Percentiles rank a stretch among this genome's conserved stretches.
These are phyloP conservation scores for Pararge aegeria DNA, from an alignment of 1,140 invertebrate species.

Conservation along the genomic window DNA sequence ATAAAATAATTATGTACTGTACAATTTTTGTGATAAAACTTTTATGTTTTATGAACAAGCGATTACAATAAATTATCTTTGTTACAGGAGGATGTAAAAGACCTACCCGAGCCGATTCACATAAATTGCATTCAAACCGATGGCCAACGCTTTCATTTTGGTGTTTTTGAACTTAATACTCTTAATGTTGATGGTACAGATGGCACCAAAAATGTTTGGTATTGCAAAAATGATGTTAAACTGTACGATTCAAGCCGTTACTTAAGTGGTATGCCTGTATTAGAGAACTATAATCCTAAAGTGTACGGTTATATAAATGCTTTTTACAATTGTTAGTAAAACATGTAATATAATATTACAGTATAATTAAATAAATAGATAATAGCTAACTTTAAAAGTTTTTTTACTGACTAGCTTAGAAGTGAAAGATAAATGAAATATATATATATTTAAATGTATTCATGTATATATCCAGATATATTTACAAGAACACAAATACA, in stretches of 20 bases:
- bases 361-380: conserved; percentile 30
- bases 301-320: conserved; percentile 88
- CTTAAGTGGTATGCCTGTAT: conserved; percentile 81
- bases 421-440: conserved; percentile 47
- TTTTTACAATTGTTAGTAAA: conserved; percentile 83
- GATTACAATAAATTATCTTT: conserved; percentile 21
- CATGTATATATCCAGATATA: conserved; percentile 73
- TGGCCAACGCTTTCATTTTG: conserved; percentile 88
- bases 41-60: conserved; percentile 3
- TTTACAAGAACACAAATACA: conserved; percentile 79
- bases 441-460: conserved; percentile 62
- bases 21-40: conserved; percentile 3
- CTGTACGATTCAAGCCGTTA: conserved; percentile 86
- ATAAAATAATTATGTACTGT: conserved; percentile 37
- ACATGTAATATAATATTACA: conserved; percentile 5
- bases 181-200: conserved; percentile 82
- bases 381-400: conserved; percentile 18
- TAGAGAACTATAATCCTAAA: conserved; percentile 88
- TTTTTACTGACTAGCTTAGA: conserved; percentile 33
- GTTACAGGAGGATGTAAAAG: conserved; percentile 82
- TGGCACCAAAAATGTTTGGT: conserved; percentile 90
- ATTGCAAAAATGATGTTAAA: conserved; percentile 82
- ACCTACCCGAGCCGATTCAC: conserved; percentile 88
- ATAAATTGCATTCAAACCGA: conserved; percentile 90
- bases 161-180: conserved; percentile 92